These are phyloP conservation scores for Moxostoma hubbsi DNA, from an alignment of 2,797 vertebrate genomes.

Conservation along the genomic window DNA sequence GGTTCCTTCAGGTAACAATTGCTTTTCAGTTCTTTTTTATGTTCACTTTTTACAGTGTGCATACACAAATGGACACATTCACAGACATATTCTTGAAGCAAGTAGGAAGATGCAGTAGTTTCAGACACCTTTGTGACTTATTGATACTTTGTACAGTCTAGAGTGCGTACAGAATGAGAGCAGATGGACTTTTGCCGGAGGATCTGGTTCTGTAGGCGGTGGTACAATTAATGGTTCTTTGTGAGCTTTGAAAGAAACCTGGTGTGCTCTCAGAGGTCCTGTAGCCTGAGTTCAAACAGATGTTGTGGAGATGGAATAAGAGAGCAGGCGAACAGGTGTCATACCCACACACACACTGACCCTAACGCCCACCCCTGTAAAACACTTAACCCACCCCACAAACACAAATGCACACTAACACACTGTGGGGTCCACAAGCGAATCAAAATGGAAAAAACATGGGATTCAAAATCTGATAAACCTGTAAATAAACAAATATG, in stretches of 20 bases:
- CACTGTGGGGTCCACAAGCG: too few relatives aligned
- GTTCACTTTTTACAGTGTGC: not conserved
- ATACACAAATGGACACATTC: not conserved
- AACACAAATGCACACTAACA: not conserved
- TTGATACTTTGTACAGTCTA: constrained; percentile 20
- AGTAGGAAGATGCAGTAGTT: constrained; percentile 41
- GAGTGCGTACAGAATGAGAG: constrained; percentile 9
- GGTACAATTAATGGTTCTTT: constrained; percentile 24
- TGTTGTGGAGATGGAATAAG: constrained; percentile 52
- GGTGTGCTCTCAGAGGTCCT: constrained; percentile 46
- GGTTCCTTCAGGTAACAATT: too few relatives aligned
- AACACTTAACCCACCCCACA: constrained; percentile 28
- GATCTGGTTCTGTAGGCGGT: constrained; percentile 53
- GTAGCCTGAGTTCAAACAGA: constrained; percentile 47
- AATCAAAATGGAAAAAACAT: too few relatives aligned
- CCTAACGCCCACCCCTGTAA: constrained; percentile 52
- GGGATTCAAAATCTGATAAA: too few relatives aligned
- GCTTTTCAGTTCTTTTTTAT: too few relatives aligned
- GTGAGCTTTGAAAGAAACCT: constrained; percentile 39
- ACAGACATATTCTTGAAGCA: constrained; percentile 13
- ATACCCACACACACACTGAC: constrained; percentile 56
- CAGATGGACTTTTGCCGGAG: constrained; percentile 41
- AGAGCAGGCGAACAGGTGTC: constrained; percentile 58
- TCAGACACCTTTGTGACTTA: constrained; percentile 53
- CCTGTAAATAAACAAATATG: too few relatives aligned